A percentile compares a stretch with the other conserved stretches of the same genome.
Conservation (phyloP, 2,113 vertebrate genomes). For the Amphiprion percula region DNA sequence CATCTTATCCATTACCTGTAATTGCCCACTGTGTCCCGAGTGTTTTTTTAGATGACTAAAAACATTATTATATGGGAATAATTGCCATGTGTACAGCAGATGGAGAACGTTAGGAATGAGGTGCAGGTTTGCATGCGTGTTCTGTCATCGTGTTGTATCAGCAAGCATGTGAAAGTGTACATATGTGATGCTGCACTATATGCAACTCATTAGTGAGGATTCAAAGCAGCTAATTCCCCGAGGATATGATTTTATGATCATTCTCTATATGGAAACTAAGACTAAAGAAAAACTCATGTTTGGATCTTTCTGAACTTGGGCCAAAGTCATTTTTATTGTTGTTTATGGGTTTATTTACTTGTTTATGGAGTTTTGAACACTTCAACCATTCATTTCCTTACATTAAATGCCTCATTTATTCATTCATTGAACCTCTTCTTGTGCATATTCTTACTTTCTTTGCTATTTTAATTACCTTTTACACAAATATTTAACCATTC, state of each 20-base stretch:
- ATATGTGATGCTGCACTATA: background rate
- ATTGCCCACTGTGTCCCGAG: background rate
- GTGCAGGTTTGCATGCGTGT: background rate
- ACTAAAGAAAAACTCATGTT: background rate
- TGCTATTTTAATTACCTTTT: too few relatives aligned
- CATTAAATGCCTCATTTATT: too few relatives aligned
- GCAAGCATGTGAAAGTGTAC: background rate
- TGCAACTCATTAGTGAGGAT: slow-evolving; percentile 29
- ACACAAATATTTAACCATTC: too few relatives aligned
- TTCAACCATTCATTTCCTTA: background rate
- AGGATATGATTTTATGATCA: background rate
- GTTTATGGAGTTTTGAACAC: background rate
- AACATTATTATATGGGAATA: slow-evolving; percentile 29
- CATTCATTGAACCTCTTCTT: too few relatives aligned
- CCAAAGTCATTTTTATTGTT: background rate
- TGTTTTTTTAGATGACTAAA: slow-evolving; percentile 25
- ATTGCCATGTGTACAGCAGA: slow-evolving; percentile 57
- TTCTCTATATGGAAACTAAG: background rate
- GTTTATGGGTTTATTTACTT: slow-evolving; percentile 1
- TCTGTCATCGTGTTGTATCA: fast-evolving
- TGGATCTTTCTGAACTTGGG: background rate
- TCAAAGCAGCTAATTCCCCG: background rate
- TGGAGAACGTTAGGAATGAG: slow-evolving; percentile 17
- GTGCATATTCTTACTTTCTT: too few relatives aligned
- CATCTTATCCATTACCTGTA: background rate